Base-by-base conservation (phyloP, 2,888 invertebrate species). In the Chrysolina haemoptera region DNA sequence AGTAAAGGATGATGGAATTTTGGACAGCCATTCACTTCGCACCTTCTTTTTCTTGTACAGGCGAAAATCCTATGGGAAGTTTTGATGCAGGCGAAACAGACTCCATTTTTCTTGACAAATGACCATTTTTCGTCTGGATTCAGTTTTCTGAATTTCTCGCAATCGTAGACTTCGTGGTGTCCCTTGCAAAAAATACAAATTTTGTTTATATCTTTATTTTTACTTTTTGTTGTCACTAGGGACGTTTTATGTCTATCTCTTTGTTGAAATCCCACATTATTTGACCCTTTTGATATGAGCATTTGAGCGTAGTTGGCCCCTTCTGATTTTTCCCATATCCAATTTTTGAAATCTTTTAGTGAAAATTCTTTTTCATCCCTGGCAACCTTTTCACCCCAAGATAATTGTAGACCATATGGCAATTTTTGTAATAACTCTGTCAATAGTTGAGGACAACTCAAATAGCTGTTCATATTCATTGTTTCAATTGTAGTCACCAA, bases 21-120 rank as follows among this genome's bases (percentile, higher is more conserved):
- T 22, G 20, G 14, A 59, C 59, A 59, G 14, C 59, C 59, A 8
- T 20, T 18, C 27, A 59, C 14, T 14, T 27, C 22, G 12, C 59
- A 59, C 10, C 27, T 59, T 59, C 20, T 14, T 22, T 12, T 59
- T 22, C 20, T 59, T 8, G 20, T 59, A 6, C 59, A 59, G 1
- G 20, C 4, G 10, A 20, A 59, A 20, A 59, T 59, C 14, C 22
- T 59, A 59, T 59, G 22, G 1, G 59, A 20, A 43, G 10, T 43
- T 14, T 43, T 43, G 43, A 43, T 43, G 14, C 43, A 43, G 43
- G 43, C 43, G 43, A 43, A 50, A 16, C 50, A 50, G 14, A 50
- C 16, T 50, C 50, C 50, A 50, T 50, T 14, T 50, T 50, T 50
- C 50, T 50, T 50, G 50, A 50, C 43, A 43, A 43, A 43, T 43